These are phyloP conservation scores for Deilephila porcellus DNA, from an alignment of 2,888 invertebrate genomes.

Conservation along the genomic window DNA sequence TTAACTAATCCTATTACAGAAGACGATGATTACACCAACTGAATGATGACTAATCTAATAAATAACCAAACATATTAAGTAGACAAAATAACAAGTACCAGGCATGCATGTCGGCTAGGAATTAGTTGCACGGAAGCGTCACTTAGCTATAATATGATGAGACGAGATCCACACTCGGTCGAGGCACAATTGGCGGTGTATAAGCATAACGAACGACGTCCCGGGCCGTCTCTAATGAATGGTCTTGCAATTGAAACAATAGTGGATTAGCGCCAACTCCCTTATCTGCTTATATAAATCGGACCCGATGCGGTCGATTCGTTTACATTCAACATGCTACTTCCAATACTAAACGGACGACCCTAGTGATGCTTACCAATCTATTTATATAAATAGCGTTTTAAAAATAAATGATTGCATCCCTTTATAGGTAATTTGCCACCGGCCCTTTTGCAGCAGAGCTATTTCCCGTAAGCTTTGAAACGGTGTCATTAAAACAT, in stretches of 20 bases:
- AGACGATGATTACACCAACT: no score
- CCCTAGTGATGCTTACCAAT: background rate
- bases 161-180: slow-evolving; percentile 32
- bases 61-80: no score
- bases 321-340: slow-evolving; percentile 28
- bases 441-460: slow-evolving; percentile 46
- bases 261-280: slow-evolving; percentile 70
- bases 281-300: slow-evolving; percentile 70
- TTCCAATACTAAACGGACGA: slow-evolving; percentile 29
- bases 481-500: slow-evolving; percentile 78
- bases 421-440: slow-evolving; percentile 54
- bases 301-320: slow-evolving; percentile 33
- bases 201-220: slow-evolving; percentile 73
- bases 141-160: slow-evolving; percentile 22
- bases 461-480: slow-evolving; percentile 58
- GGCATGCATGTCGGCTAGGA: background rate
- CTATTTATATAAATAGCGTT: slow-evolving; percentile 4
- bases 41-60: no score
- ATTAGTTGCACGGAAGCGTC: slow-evolving; percentile 1
- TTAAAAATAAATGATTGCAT: slow-evolving; percentile 27
- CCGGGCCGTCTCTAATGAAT: slow-evolving; percentile 67
- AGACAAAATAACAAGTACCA: no score
- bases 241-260: slow-evolving; percentile 78
- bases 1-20: no score
- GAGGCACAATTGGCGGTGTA: slow-evolving; percentile 60